Base-by-base conservation (phyloP, 2,888 invertebrate genomes). In the Rhimphoctona megacephalus region DNA sequence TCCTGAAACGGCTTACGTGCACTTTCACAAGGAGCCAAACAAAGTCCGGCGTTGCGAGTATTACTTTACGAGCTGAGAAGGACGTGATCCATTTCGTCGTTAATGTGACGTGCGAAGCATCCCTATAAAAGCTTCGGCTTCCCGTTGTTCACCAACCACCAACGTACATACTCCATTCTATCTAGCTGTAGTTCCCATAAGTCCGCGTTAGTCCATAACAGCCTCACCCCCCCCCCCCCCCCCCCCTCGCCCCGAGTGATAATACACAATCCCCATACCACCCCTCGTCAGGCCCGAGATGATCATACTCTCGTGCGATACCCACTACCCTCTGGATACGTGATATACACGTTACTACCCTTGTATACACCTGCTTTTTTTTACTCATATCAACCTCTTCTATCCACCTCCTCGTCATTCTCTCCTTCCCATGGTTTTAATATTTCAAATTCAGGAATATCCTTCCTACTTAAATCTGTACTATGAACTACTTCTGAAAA, bases 31-130 rank as follows among this genome's bases (percentile, higher is more conserved):
- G 82, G 80, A 90, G 89, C 92, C 91, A 92, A 93, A 92, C 92
- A 92, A 93, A 92, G 92, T 93, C 92, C 92, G 84, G 90, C 88
- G 43, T 52, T 77, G 88, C 87, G 90, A 90, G 85, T 87, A 92
- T 93, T 92, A 91, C 91, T 94, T 94, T 94, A 94, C 94, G 94
- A 93, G 92, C 90, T 89, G 82, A 86, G 87, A 88, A 90, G 90
- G 90, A 94, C 93, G 94, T 94, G 93, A 93, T 93, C 93, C 93
- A 94, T 94, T 93, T 90, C 90, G 90, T 88, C 91, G 93, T 93
- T 94, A 93, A 94, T 92, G 93, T 91, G 92, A 92, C 91, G 90
- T 89, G 89, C 88, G 85, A 88, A 90, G 90, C 89, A 89, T 91
- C 91, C 90, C 92, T 90, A 92, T 93, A 92, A 93, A 93, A 92